Conservation (phyloP, 2,797 vertebrate species). For the Meriones psammophilus region DNA sequence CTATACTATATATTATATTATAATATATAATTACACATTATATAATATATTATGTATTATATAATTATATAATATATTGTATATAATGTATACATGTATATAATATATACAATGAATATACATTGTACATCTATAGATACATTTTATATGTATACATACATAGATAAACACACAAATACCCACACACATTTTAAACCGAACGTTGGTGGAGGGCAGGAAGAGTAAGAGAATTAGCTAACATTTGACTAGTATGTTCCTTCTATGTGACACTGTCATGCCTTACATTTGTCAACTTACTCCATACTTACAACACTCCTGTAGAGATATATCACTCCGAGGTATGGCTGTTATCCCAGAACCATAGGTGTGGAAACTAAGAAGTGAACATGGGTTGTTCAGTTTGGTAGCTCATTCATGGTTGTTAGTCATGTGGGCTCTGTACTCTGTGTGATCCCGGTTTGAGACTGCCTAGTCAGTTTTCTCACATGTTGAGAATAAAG, state of each 20-base stretch:
- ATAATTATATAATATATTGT: too few relatives aligned
- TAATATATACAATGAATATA: too few relatives aligned
- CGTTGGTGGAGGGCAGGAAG: neutral
- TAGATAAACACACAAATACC: neutral
- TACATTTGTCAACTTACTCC: neutral
- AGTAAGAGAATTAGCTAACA: constrained; percentile 5
- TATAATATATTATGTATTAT: too few relatives aligned
- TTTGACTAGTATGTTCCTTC: neutral
- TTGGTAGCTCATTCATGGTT: neutral
- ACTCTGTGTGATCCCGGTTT: neutral
- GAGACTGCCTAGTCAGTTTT: neutral
- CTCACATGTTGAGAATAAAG: neutral
- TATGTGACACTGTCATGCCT: constrained; percentile 5
- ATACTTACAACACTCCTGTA: neutral
- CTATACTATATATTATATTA: too few relatives aligned
- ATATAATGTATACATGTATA: too few relatives aligned
- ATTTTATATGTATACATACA: neutral
- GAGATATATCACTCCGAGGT: neutral
- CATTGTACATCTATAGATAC: too few relatives aligned
- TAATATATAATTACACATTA: too few relatives aligned
- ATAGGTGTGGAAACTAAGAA: neutral
- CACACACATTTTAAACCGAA: neutral
- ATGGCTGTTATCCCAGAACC: neutral
- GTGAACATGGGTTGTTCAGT: neutral
- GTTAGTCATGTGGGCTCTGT: neutral